Evolutionary conservation across 2,113 vertebrate genomes (phyloP).

Genomic region (Thalassarche chlororhynchos): DNA sequence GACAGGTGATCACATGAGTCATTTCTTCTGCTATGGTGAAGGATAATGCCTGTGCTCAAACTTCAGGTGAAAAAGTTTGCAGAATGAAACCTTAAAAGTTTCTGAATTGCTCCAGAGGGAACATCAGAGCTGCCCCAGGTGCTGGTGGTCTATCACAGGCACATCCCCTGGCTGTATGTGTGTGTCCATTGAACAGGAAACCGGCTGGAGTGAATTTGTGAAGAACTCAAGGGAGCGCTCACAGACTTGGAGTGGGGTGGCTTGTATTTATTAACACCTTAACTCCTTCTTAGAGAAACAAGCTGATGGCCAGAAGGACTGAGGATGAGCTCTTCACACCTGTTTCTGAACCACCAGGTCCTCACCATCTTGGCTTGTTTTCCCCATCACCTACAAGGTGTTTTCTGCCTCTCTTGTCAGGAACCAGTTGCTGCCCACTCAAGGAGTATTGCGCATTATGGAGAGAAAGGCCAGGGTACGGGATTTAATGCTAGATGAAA

Average conservation of each 20-base stretch:
- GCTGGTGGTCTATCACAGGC: background rate
- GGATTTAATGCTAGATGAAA: background rate
- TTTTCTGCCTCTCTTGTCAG: background rate
- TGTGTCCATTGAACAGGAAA: background rate
- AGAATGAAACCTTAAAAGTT: background rate
- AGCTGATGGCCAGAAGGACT: background rate
- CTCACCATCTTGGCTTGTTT: background rate
- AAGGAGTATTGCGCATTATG: fast-evolving
- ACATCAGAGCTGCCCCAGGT: background rate
- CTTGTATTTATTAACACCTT: background rate
- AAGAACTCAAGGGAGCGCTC: background rate
- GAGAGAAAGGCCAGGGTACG: background rate
- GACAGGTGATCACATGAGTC: background rate
- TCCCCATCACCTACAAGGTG: background rate
- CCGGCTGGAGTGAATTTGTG: background rate
- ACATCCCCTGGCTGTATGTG: fast-evolving
- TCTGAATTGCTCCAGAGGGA: background rate
- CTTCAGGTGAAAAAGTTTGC: background rate
- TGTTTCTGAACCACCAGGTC: background rate
- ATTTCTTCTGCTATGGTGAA: background rate
- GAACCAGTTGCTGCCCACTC: background rate
- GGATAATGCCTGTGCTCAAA: background rate
- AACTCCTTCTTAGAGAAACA: background rate
- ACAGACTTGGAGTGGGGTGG: background rate
- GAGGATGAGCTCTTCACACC: background rate